These are phyloP conservation scores for Acholoe squamosa DNA, from an alignment of 2,888 invertebrate genomes.

Conservation along the genomic window DNA sequence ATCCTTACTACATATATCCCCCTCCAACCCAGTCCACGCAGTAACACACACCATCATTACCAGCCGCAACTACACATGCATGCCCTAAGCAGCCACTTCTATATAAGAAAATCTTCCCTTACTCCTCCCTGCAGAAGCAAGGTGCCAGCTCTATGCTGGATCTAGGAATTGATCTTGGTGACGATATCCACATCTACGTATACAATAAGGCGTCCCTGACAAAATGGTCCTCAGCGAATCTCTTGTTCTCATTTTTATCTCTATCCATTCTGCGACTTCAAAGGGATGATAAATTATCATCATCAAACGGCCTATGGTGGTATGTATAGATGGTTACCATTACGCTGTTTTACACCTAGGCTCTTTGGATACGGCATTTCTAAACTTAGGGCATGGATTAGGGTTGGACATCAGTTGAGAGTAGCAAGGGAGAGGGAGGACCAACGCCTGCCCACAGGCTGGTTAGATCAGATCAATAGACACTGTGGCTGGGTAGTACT, in stretches of 20 bases:
- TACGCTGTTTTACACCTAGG: background rate
- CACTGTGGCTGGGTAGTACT: background rate
- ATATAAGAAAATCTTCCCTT: background rate
- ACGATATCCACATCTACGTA: background rate
- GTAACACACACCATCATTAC: no score
- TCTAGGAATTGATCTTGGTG: background rate
- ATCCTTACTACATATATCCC: background rate
- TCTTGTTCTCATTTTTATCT: no score
- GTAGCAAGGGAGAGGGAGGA: background rate
- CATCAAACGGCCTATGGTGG: no score
- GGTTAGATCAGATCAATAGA: background rate
- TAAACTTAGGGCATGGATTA: background rate
- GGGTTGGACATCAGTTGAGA: background rate
- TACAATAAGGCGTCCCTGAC: background rate
- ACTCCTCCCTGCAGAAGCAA: background rate
- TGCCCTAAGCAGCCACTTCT: background rate
- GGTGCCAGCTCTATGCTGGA: no score
- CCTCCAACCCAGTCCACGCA: no score
- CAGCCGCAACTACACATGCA: no score
- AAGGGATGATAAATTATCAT: no score
- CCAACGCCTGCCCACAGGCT: background rate
- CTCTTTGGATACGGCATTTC: background rate
- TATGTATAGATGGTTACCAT: no score
- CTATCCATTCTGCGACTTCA: no score
- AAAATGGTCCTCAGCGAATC: no score